phyloP scores from a whole-genome alignment of 2,888 invertebrate genomes.

The Leptinotarsa juncta region DNA sequence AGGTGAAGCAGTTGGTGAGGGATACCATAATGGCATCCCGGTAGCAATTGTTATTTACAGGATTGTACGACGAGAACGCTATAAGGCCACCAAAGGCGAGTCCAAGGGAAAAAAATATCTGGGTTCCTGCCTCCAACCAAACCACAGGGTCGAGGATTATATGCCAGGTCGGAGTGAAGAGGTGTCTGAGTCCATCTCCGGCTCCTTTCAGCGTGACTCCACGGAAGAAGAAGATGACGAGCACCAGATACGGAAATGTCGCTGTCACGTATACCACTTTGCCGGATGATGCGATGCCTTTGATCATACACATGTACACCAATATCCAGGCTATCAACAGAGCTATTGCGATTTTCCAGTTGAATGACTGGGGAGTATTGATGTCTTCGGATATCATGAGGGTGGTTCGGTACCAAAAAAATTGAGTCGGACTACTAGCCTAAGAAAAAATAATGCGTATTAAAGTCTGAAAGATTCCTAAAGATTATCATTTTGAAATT shows the following conservation, averaged over 20 bases:
- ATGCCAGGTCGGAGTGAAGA: constrained; percentile 94
- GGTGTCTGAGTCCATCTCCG: constrained; percentile 84
- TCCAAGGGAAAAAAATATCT: constrained; percentile 96
- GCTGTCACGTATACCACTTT: constrained; percentile 96
- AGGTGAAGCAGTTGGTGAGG: constrained; percentile 92
- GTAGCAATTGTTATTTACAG: constrained; percentile 95
- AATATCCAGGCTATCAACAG: constrained; percentile 92
- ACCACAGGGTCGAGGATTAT: constrained; percentile 92
- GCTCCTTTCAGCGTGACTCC: constrained; percentile 87
- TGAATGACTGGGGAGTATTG: constrained; percentile 86
- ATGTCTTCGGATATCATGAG: constrained; percentile 91
- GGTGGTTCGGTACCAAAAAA: constrained; percentile 95
- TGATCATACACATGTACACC: constrained; percentile 97
- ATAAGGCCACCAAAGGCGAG: constrained; percentile 96
- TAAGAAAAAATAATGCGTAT: constrained; percentile 62
- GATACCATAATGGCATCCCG: constrained; percentile 94
- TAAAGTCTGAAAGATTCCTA: too few relatives aligned
- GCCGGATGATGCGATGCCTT: constrained; percentile 96
- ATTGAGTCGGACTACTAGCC: constrained; percentile 91
- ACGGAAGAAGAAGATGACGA: constrained; percentile 95
- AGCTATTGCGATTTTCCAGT: constrained; percentile 91
- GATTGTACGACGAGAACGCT: constrained; percentile 96
- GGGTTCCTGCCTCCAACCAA: constrained; percentile 97
- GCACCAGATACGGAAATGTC: constrained; percentile 94
- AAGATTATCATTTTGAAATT: too few relatives aligned